Percentiles rank a stretch among this genome's conserved stretches.
phyloP scores from a whole-genome alignment of 1,140 invertebrate genomes.

The Cydia splendana region DNA sequence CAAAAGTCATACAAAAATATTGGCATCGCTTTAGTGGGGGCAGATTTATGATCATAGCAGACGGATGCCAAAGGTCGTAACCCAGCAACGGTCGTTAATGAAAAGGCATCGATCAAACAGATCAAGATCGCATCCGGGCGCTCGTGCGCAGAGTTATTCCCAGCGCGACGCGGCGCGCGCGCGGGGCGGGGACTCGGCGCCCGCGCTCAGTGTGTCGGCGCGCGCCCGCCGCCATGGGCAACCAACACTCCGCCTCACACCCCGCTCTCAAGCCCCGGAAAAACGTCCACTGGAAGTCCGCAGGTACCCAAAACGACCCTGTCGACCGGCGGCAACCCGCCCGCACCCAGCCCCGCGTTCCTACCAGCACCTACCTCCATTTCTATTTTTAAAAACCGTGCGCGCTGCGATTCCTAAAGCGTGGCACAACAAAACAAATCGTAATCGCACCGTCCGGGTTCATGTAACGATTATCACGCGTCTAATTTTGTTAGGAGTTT shows the following conservation, averaged over 20 bases:
- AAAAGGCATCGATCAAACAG: constrained; percentile 58
- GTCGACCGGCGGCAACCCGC: constrained; percentile 37
- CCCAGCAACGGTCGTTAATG: constrained; percentile 51
- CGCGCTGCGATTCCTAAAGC: constrained; percentile 69
- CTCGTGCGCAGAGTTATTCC: constrained; percentile 66
- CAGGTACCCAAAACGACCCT: constrained; percentile 79
- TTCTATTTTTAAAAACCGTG: constrained; percentile 75
- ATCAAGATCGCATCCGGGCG: constrained; percentile 65
- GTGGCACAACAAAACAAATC: constrained; percentile 78
- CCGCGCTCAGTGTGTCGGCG: constrained; percentile 67
- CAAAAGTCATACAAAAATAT: background rate
- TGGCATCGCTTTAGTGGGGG: constrained; percentile 9
- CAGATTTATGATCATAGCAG: constrained; percentile 34
- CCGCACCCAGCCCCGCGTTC: constrained; percentile 35
- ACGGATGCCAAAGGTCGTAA: constrained; percentile 50
- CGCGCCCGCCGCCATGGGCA: constrained; percentile 77
- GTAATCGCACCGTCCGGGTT: constrained; percentile 61
- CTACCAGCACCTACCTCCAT: constrained; percentile 49
- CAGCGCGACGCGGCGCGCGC: constrained; percentile 51
- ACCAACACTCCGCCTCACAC: constrained; percentile 73
- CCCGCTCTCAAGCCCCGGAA: constrained; percentile 81
- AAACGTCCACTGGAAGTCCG: constrained; percentile 86
- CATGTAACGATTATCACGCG: constrained; percentile 68
- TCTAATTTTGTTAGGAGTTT: constrained; percentile 68
- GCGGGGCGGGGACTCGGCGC: constrained; percentile 48